Evolutionary conservation across 2,113 vertebrate genomes (phyloP), one percentile per base, ranked within the genome.

Genomic region (Chlorodrepanis virens): DNA sequence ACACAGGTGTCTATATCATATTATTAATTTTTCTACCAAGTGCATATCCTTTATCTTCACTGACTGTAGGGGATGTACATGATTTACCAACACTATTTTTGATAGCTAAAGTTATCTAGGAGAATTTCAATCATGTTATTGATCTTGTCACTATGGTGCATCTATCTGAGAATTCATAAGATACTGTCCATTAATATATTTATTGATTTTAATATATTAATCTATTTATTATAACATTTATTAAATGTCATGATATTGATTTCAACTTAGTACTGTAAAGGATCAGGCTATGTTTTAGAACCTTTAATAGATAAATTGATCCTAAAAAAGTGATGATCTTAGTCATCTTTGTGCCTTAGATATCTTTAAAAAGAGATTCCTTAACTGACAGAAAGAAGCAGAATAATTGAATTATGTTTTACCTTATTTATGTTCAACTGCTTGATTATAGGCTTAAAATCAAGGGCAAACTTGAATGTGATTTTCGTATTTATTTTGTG

Each of bases 401-500:
- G 10, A 92, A 80, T 4, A 88, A 69, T 2, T 69, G 2, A 69
- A 53, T 69, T 83, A 4, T 69, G 1, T 61, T 80, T 31, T 84
- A 31, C 17, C 5, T 71, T 82, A 59, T 40, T 87, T 82, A 49
- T 40, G 27, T 47, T 81, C 45, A 84, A 61, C 45, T 57, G 16
- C 12, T 70, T 87, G 35, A 57, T 70, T 87, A 57, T 40, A 70
- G 24, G 21, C 67, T 94, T 90, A 86, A 89, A 86, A 96, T 57
- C n/a, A 83, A 70, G 76, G 45, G 8, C 23, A 83, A 31, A 53
- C 37, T 53, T 40, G 54, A 89, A 81, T 78, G 23, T 42, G 54
- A 78, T 94, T 83, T 94, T 92, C 37, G 61, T 74, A 87, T 70
- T 86, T 94, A 65, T 74, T 69, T 83, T 86, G 24, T 76, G 14